Conservation (phyloP, 2,113 vertebrate genomes). For the Mormoops blainvillei region DNA sequence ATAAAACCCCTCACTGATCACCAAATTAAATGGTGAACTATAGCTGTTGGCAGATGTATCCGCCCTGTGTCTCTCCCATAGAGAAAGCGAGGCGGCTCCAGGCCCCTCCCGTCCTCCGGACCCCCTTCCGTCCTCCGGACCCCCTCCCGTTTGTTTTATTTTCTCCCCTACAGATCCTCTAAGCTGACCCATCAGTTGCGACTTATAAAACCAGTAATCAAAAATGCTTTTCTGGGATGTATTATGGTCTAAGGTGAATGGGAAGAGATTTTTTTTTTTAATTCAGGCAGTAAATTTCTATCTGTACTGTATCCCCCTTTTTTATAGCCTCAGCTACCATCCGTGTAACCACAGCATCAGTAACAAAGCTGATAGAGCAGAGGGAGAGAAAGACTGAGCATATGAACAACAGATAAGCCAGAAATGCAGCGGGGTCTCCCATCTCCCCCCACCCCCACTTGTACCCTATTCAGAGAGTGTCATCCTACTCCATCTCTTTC, state of each 20-base stretch:
- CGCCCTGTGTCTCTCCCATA: not conserved
- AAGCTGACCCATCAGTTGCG: not conserved
- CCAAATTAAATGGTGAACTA: not conserved
- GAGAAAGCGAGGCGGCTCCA: not conserved
- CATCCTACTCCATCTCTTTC: not conserved
- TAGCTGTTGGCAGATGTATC: not conserved
- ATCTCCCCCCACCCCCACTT: not conserved
- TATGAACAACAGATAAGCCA: rapidly evolving
- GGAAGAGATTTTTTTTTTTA: not conserved
- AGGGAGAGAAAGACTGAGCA: not conserved
- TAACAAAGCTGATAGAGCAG: not conserved
- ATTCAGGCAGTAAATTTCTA: not conserved
- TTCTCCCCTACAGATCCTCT: not conserved
- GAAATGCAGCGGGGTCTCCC: not conserved
- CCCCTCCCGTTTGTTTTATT: not conserved
- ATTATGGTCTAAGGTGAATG: not conserved
- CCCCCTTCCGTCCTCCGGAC: not conserved
- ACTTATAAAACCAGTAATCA: not conserved
- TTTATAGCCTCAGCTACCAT: not conserved
- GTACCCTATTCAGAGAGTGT: too few species aligned
- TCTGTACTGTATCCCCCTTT: not conserved
- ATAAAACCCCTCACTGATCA: not conserved
- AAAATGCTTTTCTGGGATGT: not conserved
- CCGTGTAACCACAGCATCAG: not conserved
- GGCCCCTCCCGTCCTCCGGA: not conserved